Base-by-base conservation (phyloP, 1,140 invertebrate genomes). In the Drosophila burlai region DNA sequence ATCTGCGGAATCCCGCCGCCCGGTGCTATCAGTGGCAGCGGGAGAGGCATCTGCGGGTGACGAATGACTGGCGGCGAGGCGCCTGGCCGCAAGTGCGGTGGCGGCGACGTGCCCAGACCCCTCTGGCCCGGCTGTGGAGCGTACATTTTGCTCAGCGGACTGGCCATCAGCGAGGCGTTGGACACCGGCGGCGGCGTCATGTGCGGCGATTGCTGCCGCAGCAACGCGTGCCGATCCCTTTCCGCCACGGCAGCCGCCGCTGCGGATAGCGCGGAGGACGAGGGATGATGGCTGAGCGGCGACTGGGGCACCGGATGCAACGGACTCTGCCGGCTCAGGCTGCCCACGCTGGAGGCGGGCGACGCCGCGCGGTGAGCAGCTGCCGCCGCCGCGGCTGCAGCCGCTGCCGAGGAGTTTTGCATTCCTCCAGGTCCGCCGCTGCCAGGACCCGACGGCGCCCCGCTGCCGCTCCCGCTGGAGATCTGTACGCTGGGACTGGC, bases 161-260 rank as follows among this genome's bases (percentile, higher is more conserved):
- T 93, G 31, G 91, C 91, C 90, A 93, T 93, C 54, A 93, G 68
- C 81, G 93, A 90, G 80, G 93, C 81, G 80, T 92, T 93, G 61
- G 94, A 91, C 69, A 93, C 92, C 52, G 93, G 91, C 59, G 92
- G 87, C 40, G 93, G 87, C 62, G 93, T 93, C 91, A 93, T 92
- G 69, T 93, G 83, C 61, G 92, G 91, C 64, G 93, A 92, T 83
- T 94, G 93, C 77, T 83, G 93, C 54, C 89, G 80, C 43, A 93
- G 49, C 60, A 93, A 59, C 15, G 92, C 92, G 55, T 93, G 93
- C 16, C 93, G 85, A 81, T 93, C 92, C n/a, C 92, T 73, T 61
- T 93, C 92, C 34, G 85, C 93, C 7, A 92, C 92, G 34, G 83
- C 89, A 26, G 91, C 89, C 34, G 92, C 91, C 15, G 93, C 87